Base-by-base conservation (phyloP, 2,888 invertebrate genomes). In the Microctonus aethiopoides region DNA sequence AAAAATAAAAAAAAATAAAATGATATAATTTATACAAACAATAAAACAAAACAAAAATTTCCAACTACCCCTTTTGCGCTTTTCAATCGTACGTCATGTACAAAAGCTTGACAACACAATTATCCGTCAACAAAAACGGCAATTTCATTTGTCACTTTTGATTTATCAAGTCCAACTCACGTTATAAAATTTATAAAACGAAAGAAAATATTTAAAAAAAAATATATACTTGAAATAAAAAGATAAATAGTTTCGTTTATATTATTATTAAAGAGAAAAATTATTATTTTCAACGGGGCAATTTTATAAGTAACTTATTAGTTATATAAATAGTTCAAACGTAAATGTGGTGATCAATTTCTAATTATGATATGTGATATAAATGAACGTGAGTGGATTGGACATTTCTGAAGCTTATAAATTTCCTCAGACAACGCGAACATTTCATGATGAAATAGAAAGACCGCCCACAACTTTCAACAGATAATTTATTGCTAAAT, bases 301-400 rank as follows among this genome's bases (percentile, higher is more conserved):
- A 4, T 39, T 39, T 13, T n/a, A n/a, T 39, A 13, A 6, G 11
- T 39, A 13, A n/a, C n/a, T n/a, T 11, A 39, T n/a, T 2, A 7
- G 46, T 7, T 16, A 20, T 16, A 7, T 16, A 13, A 41, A 41
- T 41, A 16, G 24, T 22, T 24, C 26, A 29, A 11, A 56, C 1
- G 26, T 26, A n/a, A 13, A 3, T 41, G 64, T n/a, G n/a, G n/a
- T n/a, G 34, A 54, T 13, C 32, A 34, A 16, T 24, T 20, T 46
- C 34, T 60, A 32, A 67, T 67, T 67, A 67, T 67, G 67, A 67
- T 67, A 32, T 51, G 60, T 67, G 34, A 51, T 57, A 36, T 36
- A 24, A 36, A 51, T 36, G 3, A 46, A 46, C 52, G 36, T 67
- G 59, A 67, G 24, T 60, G 60, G 34, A 67, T 51, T 22, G 36